Conservation (phyloP, 1,140 invertebrate genomes). For the Drosophila littoralis region DNA sequence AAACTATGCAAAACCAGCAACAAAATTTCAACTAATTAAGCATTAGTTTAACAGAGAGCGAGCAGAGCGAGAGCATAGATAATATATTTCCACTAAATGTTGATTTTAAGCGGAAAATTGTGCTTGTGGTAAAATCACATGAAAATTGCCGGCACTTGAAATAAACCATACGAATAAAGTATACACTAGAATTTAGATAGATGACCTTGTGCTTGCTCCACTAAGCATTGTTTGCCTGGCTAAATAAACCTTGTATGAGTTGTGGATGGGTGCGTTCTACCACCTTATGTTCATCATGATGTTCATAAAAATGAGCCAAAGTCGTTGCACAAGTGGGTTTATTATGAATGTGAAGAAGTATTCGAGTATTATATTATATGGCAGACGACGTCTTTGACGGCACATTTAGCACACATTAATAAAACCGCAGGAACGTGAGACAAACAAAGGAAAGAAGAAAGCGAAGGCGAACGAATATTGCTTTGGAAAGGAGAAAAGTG, state of each 20-base stretch:
- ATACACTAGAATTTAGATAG: constrained; percentile 33
- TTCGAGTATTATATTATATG: constrained; percentile 52
- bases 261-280: neutral
- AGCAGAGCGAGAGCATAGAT: neutral
- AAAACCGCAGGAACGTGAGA: constrained; percentile 72
- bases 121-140: constrained; percentile 37
- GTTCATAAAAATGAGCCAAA: constrained; percentile 55
- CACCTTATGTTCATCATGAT: constrained; percentile 42
- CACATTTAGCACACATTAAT: constrained; percentile 80
- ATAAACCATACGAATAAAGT: constrained; percentile 25
- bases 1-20: constrained; percentile 47
- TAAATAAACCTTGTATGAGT: constrained; percentile 58
- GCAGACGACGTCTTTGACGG: constrained; percentile 52
- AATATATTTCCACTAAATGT: neutral
- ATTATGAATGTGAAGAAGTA: constrained; percentile 59
- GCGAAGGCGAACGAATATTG: neutral
- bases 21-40: constrained; percentile 72
- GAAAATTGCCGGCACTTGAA: constrained; percentile 64
- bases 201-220: constrained; percentile 60
- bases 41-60: neutral
- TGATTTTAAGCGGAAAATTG: neutral
- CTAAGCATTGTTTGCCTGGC: constrained; percentile 34
- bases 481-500: constrained; percentile 10
- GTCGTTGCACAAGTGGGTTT: constrained; percentile 41
- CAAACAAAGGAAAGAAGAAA: constrained; percentile 47